Conservation (phyloP, 2,113 vertebrate genomes). For the Tachysurus vachellii region DNA sequence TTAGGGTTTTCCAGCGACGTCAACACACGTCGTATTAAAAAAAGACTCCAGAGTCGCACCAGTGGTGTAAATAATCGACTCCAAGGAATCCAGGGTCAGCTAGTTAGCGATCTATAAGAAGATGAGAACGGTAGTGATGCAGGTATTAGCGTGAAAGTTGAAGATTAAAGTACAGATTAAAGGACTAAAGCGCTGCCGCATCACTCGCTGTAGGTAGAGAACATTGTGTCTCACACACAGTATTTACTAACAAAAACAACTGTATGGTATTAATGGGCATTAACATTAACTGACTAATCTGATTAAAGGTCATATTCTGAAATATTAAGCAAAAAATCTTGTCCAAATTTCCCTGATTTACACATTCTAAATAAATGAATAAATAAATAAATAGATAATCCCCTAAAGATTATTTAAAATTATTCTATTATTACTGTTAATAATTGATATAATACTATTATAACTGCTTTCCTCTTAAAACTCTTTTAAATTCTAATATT, state of each 20-base stretch:
- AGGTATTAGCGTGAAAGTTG: background rate
- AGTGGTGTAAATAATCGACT: background rate
- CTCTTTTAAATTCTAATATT: background rate
- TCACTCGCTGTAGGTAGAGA: background rate
- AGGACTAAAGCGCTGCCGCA: background rate
- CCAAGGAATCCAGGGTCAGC: background rate
- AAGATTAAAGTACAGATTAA: background rate
- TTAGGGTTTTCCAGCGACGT: background rate
- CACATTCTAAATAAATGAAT: no score
- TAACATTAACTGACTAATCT: no score
- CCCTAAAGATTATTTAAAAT: background rate
- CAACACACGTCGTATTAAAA: background rate
- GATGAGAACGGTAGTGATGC: background rate
- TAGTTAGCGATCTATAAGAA: background rate
- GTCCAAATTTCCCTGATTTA: no score
- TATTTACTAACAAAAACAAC: background rate
- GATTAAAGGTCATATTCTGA: no score
- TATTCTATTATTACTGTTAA: background rate
- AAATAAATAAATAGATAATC: no score
- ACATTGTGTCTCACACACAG: background rate
- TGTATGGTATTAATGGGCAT: no score
- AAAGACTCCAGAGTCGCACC: background rate
- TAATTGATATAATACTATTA: no score
- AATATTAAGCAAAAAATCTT: background rate
- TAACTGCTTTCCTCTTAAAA: background rate